Conservation (phyloP, 1,140 invertebrate species). For the Atopsyche davidsoni region DNA sequence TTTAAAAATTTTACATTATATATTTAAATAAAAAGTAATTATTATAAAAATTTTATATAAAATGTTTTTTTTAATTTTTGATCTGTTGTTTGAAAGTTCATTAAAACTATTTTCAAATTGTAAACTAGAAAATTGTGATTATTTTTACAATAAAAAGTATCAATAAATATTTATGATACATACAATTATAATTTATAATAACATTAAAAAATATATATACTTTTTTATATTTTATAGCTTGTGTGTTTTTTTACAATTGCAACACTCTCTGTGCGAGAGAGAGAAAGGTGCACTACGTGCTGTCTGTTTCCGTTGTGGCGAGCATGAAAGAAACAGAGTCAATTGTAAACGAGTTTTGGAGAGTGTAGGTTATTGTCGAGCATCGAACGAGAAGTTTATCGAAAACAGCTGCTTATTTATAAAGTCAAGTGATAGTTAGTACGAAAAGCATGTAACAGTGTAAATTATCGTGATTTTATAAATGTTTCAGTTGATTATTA, state of each 20-base stretch:
- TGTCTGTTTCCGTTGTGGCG: too few species aligned
- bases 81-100: background rate
- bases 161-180: too few species aligned
- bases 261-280: constrained; percentile 3
- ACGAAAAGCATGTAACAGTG: constrained; percentile 16
- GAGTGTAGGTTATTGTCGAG: constrained; percentile 14
- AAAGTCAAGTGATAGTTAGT: constrained; percentile 13
- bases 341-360: constrained; percentile 15
- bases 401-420: constrained; percentile 23
- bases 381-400: constrained; percentile 20
- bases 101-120: background rate
- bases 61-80: too few species aligned
- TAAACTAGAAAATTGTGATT: too few species aligned
- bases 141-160: too few species aligned
- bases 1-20: too few species aligned
- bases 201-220: background rate
- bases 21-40: too few species aligned
- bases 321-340: background rate
- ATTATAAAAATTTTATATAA: too few species aligned
- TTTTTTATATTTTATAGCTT: background rate
- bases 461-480: constrained; percentile 7
- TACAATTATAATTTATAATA: too few species aligned
- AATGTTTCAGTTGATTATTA: constrained; percentile 5
- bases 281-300: background rate
- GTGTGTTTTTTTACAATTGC: background rate